Evolutionary conservation across 2,888 invertebrate genomes (phyloP).

Genomic region (Nematopogon swammerdamellus): DNA sequence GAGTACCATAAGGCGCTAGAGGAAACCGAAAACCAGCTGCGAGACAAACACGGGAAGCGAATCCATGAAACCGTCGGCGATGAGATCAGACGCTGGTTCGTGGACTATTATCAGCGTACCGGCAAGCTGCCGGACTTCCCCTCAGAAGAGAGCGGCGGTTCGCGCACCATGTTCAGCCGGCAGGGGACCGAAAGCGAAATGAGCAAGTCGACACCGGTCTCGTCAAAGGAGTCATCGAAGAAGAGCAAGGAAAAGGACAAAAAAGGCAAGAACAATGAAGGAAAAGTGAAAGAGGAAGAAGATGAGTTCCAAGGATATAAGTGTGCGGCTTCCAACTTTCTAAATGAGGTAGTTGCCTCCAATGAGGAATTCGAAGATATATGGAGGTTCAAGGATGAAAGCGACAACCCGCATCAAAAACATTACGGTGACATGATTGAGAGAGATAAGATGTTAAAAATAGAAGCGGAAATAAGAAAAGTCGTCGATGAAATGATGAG

Average conservation of each 20-base stretch:
- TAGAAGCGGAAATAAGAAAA: conserved; percentile 79
- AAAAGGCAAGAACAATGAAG: conserved; percentile 51
- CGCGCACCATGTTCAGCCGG: conserved; percentile 76
- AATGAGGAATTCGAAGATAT: conserved; percentile 79
- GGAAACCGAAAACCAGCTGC: conserved; percentile 60
- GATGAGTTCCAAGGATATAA: conserved; percentile 63
- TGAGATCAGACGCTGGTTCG: conserved; percentile 85
- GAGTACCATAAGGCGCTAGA: conserved; percentile 69
- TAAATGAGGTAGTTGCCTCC: conserved; percentile 66
- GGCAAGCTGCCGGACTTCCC: conserved; percentile 91
- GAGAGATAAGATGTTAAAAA: conserved; percentile 75
- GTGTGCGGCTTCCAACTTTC: conserved; percentile 66
- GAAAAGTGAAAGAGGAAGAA: conserved; percentile 59
- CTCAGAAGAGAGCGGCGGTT: conserved; percentile 87
- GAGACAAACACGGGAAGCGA: conserved; percentile 66
- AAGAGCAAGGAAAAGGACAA: conserved; percentile 71
- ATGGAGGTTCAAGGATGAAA: conserved; percentile 81
- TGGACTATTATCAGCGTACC: conserved; percentile 76
- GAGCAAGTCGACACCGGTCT: conserved; percentile 74
- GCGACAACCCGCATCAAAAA: conserved; percentile 67
- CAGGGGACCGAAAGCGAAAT: conserved; percentile 79
- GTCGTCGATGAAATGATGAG: conserved; percentile 78
- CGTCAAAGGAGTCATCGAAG: conserved; percentile 75
- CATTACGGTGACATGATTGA: conserved; percentile 82
- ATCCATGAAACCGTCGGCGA: conserved; percentile 85